Evolutionary conservation across 2,797 vertebrate species (phyloP).

Genomic region (Pristis pectinata): DNA sequence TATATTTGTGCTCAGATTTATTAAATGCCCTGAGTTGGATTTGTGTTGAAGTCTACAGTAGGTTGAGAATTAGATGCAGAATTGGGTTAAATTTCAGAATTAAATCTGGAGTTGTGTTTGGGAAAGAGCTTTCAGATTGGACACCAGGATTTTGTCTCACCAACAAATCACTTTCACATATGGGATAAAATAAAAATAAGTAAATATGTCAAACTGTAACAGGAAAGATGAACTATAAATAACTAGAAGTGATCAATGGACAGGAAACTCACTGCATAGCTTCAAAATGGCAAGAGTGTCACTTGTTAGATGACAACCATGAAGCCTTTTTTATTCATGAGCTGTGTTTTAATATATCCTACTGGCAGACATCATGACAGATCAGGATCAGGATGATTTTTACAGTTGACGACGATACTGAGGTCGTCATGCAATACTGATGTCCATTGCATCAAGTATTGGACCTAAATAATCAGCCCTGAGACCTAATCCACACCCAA

Average conservation of each 20-base stretch:
- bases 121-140: not conserved
- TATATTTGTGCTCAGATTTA: not conserved
- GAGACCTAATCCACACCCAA: not conserved
- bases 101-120: not conserved
- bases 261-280: not conserved
- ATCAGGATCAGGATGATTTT: not conserved
- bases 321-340: not conserved
- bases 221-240: not conserved
- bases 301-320: not conserved
- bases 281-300: not conserved
- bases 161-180: not conserved
- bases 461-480: not conserved
- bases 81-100: not conserved
- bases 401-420: not conserved
- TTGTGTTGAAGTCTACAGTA: not conserved
- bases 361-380: not conserved
- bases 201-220: not conserved
- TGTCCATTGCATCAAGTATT: not conserved
- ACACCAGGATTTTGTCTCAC: not conserved
- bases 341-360: not conserved
- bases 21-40: not conserved
- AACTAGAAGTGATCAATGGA: not conserved
- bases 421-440: not conserved
- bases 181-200: not conserved
- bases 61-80: not conserved